Conservation (phyloP, 2,113 vertebrate species). For the Sciurus niger region DNA sequence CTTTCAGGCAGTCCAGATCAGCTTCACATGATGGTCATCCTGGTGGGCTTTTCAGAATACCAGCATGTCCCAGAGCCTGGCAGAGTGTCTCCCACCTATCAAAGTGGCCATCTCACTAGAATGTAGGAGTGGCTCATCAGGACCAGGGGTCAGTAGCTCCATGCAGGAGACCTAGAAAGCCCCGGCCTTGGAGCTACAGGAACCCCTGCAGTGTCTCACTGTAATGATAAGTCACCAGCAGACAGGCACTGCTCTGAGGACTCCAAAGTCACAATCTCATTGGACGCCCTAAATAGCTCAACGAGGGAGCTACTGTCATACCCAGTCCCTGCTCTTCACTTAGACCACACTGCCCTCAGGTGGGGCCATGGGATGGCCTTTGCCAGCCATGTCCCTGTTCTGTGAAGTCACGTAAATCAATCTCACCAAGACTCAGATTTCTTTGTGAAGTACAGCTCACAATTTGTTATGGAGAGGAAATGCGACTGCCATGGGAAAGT, state of each 20-base stretch:
- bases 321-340: background rate
- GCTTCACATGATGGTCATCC: accelerated
- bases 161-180: background rate
- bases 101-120: background rate
- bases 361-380: background rate
- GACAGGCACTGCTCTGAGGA: background rate
- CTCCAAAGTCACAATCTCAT: background rate
- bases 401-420: background rate
- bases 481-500: accelerated
- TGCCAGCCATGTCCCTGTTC: background rate
- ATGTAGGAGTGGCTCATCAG: background rate
- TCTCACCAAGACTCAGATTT: background rate
- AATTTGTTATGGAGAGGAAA: background rate
- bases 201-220: background rate
- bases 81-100: background rate
- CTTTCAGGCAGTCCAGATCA: background rate
- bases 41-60: background rate
- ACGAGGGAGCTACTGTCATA: background rate
- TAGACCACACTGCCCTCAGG: background rate
- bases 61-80: background rate
- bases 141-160: background rate
- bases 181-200: background rate
- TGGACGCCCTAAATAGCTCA: background rate
- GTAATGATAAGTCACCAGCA: background rate
- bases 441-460: background rate